phyloP scores from a whole-genome alignment of 1,140 invertebrate genomes.

The Frieseomelitta varia region DNA sequence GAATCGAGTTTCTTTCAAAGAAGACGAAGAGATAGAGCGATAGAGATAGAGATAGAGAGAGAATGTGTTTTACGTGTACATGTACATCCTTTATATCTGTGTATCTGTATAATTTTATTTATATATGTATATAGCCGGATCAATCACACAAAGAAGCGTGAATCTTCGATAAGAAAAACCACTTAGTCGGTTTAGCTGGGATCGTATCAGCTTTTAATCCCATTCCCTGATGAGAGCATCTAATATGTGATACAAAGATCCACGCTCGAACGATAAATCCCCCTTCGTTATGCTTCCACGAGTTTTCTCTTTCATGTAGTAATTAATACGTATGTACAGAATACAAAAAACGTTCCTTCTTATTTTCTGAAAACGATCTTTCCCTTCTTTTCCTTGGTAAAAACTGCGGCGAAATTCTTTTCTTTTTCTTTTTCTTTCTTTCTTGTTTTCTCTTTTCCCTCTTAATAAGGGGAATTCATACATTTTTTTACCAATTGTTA shows the following conservation, averaged over 20 bases:
- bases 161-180: conserved; percentile 16
- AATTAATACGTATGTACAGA: conserved; percentile 51
- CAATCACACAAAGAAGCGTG: conserved; percentile 43
- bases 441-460: neutral
- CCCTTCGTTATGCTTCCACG: neutral
- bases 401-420: conserved; percentile 6
- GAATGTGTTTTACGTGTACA: conserved; percentile 32
- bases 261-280: neutral
- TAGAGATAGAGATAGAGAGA: neutral
- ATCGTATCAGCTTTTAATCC: neutral
- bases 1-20: neutral
- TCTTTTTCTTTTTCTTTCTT: neutral
- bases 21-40: neutral
- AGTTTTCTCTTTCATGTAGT: neutral
- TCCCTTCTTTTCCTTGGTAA: conserved; percentile 23
- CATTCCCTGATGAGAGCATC: neutral
- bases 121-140: conserved; percentile 66
- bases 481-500: conserved; percentile 68
- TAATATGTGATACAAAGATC: neutral
- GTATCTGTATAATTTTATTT: conserved; percentile 62
- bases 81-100: conserved; percentile 56
- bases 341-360: conserved; percentile 20
- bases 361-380: conserved; percentile 18
- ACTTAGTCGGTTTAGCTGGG: neutral
- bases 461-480: neutral